Percentiles rank a stretch among this genome's conserved stretches.
Conservation (phyloP, 2,113 vertebrate genomes). For the Microtus ochrogaster region DNA sequence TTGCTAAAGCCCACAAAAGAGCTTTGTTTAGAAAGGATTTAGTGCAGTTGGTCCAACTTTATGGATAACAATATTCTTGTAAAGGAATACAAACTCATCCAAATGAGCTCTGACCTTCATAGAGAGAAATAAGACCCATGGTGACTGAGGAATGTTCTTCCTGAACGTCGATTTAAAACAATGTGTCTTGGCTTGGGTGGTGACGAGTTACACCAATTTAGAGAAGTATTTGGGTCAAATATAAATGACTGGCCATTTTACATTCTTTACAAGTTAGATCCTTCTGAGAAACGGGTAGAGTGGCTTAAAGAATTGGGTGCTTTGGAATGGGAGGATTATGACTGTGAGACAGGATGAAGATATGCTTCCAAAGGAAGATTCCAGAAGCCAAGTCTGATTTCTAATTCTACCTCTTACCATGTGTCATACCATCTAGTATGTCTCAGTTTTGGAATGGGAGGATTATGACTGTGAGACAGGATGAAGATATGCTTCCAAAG, state of each 20-base stretch:
- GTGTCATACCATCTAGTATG: background rate
- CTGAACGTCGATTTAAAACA: background rate
- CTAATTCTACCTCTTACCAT: background rate
- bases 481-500: background rate
- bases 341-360: background rate
- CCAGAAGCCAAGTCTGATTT: background rate
- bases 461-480: background rate
- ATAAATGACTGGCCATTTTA: background rate
- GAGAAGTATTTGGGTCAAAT: slow-evolving; percentile 11
- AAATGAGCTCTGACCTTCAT: background rate
- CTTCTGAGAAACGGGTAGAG: background rate
- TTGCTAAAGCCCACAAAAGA: background rate
- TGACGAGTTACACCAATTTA: background rate
- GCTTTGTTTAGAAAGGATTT: background rate
- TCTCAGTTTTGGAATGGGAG: background rate
- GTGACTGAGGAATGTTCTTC: background rate
- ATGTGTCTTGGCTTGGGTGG: background rate
- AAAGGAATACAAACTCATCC: background rate
- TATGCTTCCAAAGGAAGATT: background rate
- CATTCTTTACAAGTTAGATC: background rate
- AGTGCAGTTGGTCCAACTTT: background rate
- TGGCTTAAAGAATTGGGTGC: background rate
- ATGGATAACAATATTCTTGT: background rate
- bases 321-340: background rate
- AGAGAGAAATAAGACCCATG: background rate